phyloP scores from a whole-genome alignment of 64 coral and sea anemone genomes.

The Anthopleura sola region DNA sequence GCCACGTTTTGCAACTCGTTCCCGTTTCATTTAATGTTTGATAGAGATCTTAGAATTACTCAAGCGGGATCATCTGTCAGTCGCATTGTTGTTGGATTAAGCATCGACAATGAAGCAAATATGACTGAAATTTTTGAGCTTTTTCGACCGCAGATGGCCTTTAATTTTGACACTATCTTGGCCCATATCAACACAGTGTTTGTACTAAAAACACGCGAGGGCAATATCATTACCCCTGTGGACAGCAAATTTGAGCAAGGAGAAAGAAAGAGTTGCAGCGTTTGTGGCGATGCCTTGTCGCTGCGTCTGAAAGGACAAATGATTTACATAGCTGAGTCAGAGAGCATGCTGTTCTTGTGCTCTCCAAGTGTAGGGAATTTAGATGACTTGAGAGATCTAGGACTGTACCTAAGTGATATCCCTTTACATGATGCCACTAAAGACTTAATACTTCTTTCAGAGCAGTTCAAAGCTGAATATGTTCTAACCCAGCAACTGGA shows the following conservation, averaged over 20 bases:
- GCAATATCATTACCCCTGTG: not conserved
- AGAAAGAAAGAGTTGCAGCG: constrained; percentile 29
- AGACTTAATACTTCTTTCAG: constrained; percentile 71
- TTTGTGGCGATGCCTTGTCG: constrained; percentile 31
- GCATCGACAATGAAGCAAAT: constrained; percentile 13
- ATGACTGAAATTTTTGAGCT: constrained; percentile 74
- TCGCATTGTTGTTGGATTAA: constrained; percentile 51
- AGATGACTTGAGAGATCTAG: constrained; percentile 61
- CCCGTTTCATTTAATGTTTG: constrained; percentile 85
- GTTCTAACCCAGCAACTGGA: constrained; percentile 70
- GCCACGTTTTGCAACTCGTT: constrained; percentile 73
- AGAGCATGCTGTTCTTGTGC: constrained; percentile 67
- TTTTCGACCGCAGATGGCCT: constrained; percentile 65
- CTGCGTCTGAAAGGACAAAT: constrained; percentile 85
- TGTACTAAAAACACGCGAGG: constrained; percentile 59
- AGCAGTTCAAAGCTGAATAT: constrained; percentile 83
- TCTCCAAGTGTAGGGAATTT: constrained; percentile 84
- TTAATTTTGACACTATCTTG: constrained; percentile 59
- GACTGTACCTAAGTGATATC: constrained; percentile 79
- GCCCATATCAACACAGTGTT: constrained; percentile 85
- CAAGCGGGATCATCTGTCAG: constrained; percentile 65
- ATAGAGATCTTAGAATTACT: constrained; percentile 57
- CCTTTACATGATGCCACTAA: constrained; percentile 80
- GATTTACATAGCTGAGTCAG: constrained; percentile 64
- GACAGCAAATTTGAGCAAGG: not conserved